Conservation (phyloP, 1,140 invertebrate genomes). For the Eurosta solidaginis region DNA sequence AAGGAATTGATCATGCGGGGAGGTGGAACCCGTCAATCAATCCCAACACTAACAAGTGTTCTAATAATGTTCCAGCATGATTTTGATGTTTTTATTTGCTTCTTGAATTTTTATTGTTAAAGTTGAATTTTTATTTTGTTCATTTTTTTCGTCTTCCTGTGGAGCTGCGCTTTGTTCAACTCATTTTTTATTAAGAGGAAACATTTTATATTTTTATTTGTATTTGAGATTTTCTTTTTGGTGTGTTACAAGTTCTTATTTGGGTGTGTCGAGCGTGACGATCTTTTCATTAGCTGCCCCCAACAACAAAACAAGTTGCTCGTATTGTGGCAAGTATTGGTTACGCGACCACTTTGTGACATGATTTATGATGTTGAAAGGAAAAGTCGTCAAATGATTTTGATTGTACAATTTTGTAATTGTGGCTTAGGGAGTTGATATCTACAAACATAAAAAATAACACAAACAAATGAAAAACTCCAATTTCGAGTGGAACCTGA, state of each 20-base stretch:
- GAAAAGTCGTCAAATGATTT: conserved; percentile 23
- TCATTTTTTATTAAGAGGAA: not conserved
- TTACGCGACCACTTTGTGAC: not conserved
- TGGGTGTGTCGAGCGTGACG: conserved; percentile 1
- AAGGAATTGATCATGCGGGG: not conserved
- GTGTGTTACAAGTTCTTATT: not conserved
- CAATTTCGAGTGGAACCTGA: too few species aligned
- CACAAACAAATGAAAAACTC: too few species aligned
- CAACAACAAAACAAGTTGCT: not conserved
- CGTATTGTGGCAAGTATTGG: not conserved
- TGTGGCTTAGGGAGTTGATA: conserved; percentile 16
- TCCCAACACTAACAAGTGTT: conserved; percentile 15
- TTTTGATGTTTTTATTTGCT: conserved; percentile 29
- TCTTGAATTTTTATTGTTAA: conserved; percentile 8
- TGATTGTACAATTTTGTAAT: conserved; percentile 33
- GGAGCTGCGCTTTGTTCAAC: not conserved
- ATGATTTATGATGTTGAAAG: conserved; percentile 32
- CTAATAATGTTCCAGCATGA: not conserved
- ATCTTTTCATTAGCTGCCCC: not conserved
- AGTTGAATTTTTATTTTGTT: not conserved
- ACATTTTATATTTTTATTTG: conserved; percentile 3
- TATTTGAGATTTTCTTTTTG: not conserved
- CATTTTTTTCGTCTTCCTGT: not conserved
- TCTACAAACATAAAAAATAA: not conserved
- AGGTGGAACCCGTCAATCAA: not conserved